phyloP scores from a whole-genome alignment of 2,888 invertebrate genomes.

The Pheosia gnoma region DNA sequence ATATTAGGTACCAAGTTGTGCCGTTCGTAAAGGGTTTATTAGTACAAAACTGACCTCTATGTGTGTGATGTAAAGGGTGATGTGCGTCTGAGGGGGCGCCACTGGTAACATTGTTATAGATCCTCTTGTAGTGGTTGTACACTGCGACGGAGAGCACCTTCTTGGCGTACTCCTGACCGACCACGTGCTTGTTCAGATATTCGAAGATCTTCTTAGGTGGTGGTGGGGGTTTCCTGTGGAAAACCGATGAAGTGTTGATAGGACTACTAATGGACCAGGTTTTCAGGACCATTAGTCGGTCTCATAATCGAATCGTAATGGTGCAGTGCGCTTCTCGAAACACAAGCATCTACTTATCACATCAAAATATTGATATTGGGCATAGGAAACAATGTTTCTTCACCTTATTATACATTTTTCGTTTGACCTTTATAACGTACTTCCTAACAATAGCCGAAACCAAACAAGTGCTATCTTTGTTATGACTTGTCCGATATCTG shows the following conservation, averaged over 20 bases:
- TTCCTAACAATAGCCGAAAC: constrained; percentile 8
- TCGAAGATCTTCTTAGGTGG: constrained; percentile 98
- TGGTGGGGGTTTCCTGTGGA: constrained; percentile 92
- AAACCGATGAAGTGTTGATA: constrained; percentile 4
- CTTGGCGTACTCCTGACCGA: constrained; percentile 98
- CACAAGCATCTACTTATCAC: too few relatives aligned
- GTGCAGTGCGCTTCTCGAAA: too few relatives aligned
- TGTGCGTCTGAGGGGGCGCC: constrained; percentile 79
- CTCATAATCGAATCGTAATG: too few relatives aligned
- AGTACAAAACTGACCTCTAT: constrained; percentile 84
- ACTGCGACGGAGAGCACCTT: constrained; percentile 99
- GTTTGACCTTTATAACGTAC: not conserved
- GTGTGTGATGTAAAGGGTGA: constrained; percentile 88
- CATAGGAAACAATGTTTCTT: too few relatives aligned
- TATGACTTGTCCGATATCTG: constrained; percentile 16
- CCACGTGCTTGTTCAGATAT: constrained; percentile 97
- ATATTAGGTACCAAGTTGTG: too few relatives aligned
- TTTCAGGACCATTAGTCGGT: too few relatives aligned
- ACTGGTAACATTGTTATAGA: constrained; percentile 93
- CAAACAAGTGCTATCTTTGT: constrained; percentile 17
- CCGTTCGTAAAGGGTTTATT: too few relatives aligned
- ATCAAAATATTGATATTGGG: too few relatives aligned
- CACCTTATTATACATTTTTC: too few relatives aligned
- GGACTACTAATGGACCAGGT: too few relatives aligned
- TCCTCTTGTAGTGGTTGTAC: constrained; percentile 99